A percentile compares a stretch with the other conserved stretches of the same genome.
phyloP scores from a whole-genome alignment of 2,888 invertebrate genomes.

The Archaeoteleia sp. region DNA sequence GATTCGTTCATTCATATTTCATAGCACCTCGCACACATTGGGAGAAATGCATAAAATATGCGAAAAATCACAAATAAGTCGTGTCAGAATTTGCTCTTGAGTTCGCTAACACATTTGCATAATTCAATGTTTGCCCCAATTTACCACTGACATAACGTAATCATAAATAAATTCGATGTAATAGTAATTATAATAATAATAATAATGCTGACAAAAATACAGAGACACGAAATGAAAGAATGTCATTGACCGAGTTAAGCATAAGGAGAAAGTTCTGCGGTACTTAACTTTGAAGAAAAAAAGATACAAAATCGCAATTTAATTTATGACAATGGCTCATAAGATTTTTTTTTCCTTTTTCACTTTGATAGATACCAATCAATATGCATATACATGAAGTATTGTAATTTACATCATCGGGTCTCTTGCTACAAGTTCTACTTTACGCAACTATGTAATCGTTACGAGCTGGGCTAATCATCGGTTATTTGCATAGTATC shows the following conservation, averaged over 20 bases:
- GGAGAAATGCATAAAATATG: no score
- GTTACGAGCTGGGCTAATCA: conserved; percentile 37
- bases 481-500: conserved; percentile 31
- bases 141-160: conserved; percentile 21
- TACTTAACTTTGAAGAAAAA: not conserved
- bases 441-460: conserved; percentile 39
- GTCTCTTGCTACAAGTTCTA: conserved; percentile 27
- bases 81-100: no score
- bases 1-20: conserved; percentile 8
- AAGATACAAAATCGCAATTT: no score
- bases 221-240: conserved; percentile 39
- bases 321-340: no score
- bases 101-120: conserved; percentile 1
- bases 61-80: no score
- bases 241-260: conserved; percentile 52
- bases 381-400: no score
- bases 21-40: no score
- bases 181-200: no score
- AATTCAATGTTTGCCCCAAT: conserved; percentile 22
- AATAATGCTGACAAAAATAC: conserved; percentile 13
- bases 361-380: no score
- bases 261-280: conserved; percentile 50
- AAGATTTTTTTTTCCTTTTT: no score
- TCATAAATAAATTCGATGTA: not conserved
- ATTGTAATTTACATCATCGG: conserved; percentile 2